Conservation (phyloP, 2,113 vertebrate genomes). For the Cebus imitator region DNA sequence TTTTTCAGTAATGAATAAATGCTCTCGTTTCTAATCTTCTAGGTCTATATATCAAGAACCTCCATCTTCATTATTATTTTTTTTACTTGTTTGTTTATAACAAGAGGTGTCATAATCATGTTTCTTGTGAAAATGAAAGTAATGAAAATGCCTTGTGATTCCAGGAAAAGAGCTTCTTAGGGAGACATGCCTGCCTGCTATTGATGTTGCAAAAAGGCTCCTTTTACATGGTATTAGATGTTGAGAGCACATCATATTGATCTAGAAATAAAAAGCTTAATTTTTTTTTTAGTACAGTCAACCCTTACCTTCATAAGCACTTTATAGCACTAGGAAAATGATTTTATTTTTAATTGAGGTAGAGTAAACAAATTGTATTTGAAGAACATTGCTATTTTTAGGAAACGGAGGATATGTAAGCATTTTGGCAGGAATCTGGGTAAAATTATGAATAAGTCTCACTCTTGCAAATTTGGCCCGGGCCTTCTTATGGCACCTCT, state of each 20-base stretch:
- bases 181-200: slow-evolving; percentile 75
- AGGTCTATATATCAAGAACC: slow-evolving; percentile 57
- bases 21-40: neutral
- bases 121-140: slow-evolving; percentile 78
- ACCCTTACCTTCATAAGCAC: slow-evolving; percentile 79
- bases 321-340: slow-evolving; percentile 80
- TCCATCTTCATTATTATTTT: slow-evolving; percentile 47
- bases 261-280: slow-evolving; percentile 83
- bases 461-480: slow-evolving; percentile 79
- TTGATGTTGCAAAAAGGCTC: slow-evolving; percentile 84
- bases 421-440: slow-evolving; percentile 77
- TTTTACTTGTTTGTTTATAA: slow-evolving; percentile 74
- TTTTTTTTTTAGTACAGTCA: slow-evolving; percentile 78
- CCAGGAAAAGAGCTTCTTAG: slow-evolving; percentile 82
- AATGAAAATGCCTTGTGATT: slow-evolving; percentile 79
- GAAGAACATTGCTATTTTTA: slow-evolving; percentile 80
- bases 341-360: slow-evolving; percentile 80
- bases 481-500: slow-evolving; percentile 65
- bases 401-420: slow-evolving; percentile 75
- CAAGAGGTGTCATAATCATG: slow-evolving; percentile 77
- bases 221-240: slow-evolving; percentile 82
- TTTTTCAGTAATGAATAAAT: slow-evolving; percentile 54
- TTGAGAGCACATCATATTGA: slow-evolving; percentile 86
- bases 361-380: slow-evolving; percentile 80
- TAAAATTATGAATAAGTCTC: slow-evolving; percentile 81